phyloP scores from a whole-genome alignment of 2,113 vertebrate species.

The Gracilinanus agilis region DNA sequence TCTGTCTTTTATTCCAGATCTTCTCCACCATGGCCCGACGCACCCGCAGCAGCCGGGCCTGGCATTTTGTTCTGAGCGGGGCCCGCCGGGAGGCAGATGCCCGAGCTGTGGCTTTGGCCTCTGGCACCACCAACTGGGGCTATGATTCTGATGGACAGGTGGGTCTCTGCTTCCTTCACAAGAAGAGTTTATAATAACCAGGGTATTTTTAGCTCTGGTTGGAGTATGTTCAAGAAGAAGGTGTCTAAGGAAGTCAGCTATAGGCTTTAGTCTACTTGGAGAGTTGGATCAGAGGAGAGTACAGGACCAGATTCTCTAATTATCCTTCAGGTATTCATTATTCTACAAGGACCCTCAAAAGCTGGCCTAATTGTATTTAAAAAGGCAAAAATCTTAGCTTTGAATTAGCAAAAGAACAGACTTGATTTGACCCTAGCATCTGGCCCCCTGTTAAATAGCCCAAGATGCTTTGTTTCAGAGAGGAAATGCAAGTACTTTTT shows the following conservation, averaged over 20 bases:
- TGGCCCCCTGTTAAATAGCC: not conserved
- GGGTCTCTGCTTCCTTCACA: constrained; percentile 49
- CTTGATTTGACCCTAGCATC: not conserved
- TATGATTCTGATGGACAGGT: constrained; percentile 94
- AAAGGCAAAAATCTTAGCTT: not conserved
- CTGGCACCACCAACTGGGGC: constrained; percentile 82
- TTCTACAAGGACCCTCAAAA: not conserved
- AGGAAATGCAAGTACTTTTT: not conserved
- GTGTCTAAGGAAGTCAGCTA: not conserved
- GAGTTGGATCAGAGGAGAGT: not conserved
- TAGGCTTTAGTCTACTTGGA: not conserved
- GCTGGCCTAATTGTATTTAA: not conserved
- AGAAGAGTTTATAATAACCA: not conserved
- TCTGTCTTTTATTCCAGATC: constrained; percentile 55
- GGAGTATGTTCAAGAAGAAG: not conserved
- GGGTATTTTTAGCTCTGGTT: not conserved
- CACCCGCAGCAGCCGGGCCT: constrained; percentile 92
- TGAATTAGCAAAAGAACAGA: not conserved
- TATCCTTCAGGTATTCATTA: not conserved
- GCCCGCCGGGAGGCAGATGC: constrained; percentile 90
- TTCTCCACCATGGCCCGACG: constrained; percentile 91
- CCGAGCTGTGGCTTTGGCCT: constrained; percentile 80
- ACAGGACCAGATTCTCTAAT: not conserved
- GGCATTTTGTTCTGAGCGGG: constrained; percentile 93
- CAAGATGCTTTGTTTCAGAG: not conserved